These are phyloP conservation scores for Ecliptopera silaceata DNA, from an alignment of 2,888 invertebrate species.

Conservation along the genomic window DNA sequence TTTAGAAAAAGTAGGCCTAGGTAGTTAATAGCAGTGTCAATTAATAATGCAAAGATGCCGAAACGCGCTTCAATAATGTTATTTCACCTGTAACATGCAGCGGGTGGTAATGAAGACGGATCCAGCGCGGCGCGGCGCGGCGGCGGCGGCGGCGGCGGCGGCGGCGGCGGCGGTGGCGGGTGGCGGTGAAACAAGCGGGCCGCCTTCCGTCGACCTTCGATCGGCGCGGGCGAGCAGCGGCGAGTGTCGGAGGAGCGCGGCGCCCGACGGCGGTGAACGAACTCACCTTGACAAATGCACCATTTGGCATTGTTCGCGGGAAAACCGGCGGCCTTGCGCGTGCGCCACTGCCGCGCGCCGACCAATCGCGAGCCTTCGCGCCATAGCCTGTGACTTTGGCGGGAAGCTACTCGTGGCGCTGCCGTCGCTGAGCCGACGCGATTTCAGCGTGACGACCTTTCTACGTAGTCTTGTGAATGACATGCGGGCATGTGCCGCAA, in stretches of 20 bases:
- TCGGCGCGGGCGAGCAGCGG: slow-evolving; percentile 65
- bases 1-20: too few species aligned
- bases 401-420: slow-evolving; percentile 55
- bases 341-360: slow-evolving; percentile 65
- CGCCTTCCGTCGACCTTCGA: slow-evolving; percentile 77
- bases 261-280: slow-evolving; percentile 80
- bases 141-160: slow-evolving; percentile 57
- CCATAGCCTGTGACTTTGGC: slow-evolving; percentile 80
- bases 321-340: slow-evolving; percentile 82
- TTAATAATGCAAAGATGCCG: slow-evolving; percentile 27
- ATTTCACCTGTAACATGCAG: slow-evolving; percentile 72
- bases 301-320: slow-evolving; percentile 84
- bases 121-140: slow-evolving; percentile 58
- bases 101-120: slow-evolving; percentile 68
- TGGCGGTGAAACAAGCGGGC: slow-evolving; percentile 46
- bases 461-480: slow-evolving; percentile 59
- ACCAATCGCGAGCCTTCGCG: slow-evolving; percentile 78
- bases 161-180: too few species aligned
- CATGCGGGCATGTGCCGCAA: slow-evolving; percentile 49
- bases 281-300: slow-evolving; percentile 84
- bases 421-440: slow-evolving; percentile 49
- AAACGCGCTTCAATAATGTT: slow-evolving; percentile 44
- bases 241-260: slow-evolving; percentile 54
- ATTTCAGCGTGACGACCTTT: slow-evolving; percentile 64
- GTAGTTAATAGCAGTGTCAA: background rate